Base-by-base conservation (phyloP, 1,140 invertebrate species). In the Periplaneta americana region DNA sequence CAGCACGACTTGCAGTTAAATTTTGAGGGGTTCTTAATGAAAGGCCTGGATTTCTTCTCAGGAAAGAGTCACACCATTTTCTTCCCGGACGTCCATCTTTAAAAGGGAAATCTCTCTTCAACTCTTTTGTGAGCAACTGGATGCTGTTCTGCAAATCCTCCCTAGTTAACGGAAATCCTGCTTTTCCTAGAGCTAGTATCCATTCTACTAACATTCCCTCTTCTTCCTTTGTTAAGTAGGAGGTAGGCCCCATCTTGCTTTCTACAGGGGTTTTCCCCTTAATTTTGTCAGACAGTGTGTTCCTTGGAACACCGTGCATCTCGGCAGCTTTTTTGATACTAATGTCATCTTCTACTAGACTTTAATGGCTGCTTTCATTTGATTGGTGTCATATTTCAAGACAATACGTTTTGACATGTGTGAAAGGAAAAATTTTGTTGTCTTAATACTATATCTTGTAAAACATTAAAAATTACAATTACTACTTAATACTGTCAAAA, bases 11-110 rank as follows among this genome's bases (percentile, higher is more conserved):
- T 37, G 31, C 34, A 9, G 18, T 34, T 79, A 79, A n/a, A 11
- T 78, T 22, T 74, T 82, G 78, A 22, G 81, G 74, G 18, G 80
- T 32, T 33, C 83, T 39, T 80, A 34, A n/a, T 18, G 35, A 13
- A 48, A 83, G 35, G 22, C 15, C 3, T 22, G 82, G 83, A 80
- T 84, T 48, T 35, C 81, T 34, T 34, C 39, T 74, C 37, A 84
- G 31, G 57, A 84, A 84, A 22, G 36, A 18, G 9, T 39, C n/a
- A 77, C 77, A 83, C 83, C 82, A 84, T 74, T 75, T 84, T 37
- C 79, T 80, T 35, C 83, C 80, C 22, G 83, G 82, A 36, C 81
- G 10, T 18, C 75, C 35, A 66, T 82, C 80, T 39, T 75, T 82
- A 75, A 84, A 84, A 31, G 81, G 77, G 34, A 48, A 79, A 80